Conservation (phyloP, 2,888 invertebrate genomes). For the Melipona bicolor region DNA sequence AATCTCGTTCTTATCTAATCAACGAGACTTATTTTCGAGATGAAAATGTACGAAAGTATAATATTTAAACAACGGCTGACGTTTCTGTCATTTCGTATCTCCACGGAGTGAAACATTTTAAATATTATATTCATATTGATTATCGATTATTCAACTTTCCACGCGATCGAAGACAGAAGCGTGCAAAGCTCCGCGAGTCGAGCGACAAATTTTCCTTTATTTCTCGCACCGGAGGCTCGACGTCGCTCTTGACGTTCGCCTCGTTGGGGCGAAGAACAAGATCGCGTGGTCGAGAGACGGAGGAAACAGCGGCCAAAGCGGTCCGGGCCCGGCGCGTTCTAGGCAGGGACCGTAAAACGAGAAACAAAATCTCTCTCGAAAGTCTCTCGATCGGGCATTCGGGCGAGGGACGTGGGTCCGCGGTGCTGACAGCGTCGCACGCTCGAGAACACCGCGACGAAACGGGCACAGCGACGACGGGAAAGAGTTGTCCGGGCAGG, state of each 20-base stretch:
- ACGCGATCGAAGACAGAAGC: too few species aligned
- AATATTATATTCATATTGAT: too few species aligned
- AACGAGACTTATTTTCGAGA: too few species aligned
- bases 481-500: not conserved
- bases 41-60: too few species aligned
- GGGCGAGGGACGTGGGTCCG: not conserved
- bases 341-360: not conserved
- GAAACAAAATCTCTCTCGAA: constrained; percentile 4
- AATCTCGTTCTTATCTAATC: not conserved
- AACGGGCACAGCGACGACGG: not conserved
- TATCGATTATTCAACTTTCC: too few species aligned
- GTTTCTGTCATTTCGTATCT: too few species aligned
- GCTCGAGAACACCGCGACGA: not conserved
- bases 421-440: constrained; percentile 1
- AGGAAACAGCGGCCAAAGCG: not conserved
- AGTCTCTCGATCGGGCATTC: not conserved
- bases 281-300: not conserved
- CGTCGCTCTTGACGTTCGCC: not conserved
- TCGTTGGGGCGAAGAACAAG: not conserved
- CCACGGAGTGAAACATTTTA: too few species aligned
- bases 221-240: not conserved
- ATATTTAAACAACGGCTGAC: too few species aligned
- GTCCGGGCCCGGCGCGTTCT: not conserved
- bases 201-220: not conserved
- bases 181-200: too few species aligned